phyloP scores from a whole-genome alignment of 2,797 vertebrate genomes.

The Myioborus miniatus region DNA sequence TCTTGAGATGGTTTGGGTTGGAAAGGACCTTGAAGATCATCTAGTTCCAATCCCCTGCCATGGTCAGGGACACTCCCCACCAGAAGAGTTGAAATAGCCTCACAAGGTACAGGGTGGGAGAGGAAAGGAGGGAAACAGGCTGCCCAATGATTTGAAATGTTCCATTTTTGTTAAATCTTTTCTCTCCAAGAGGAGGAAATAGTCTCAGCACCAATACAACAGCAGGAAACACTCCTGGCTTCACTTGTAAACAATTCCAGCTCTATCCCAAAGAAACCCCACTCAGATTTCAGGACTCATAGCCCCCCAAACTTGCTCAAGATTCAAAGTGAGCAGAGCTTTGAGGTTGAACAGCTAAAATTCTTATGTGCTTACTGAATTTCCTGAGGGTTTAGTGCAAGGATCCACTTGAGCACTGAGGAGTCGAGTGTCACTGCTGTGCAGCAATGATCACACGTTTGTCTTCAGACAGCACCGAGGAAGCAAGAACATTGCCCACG shows the following conservation, averaged over 20 bases:
- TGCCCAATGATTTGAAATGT: background rate
- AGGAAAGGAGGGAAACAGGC: background rate
- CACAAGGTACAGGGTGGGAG: background rate
- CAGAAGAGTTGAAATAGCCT: background rate
- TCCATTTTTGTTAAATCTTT: background rate
- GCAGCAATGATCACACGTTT: fast-evolving
- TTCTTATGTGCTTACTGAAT: background rate
- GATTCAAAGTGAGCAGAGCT: background rate
- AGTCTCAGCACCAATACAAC: background rate
- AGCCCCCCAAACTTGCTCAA: background rate
- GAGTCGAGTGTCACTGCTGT: background rate
- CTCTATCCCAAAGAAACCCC: background rate
- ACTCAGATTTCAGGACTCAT: background rate
- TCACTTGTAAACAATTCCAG: background rate
- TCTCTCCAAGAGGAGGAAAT: background rate
- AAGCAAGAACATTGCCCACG: background rate
- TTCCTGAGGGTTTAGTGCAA: background rate
- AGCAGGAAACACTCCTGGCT: conserved; percentile 27
- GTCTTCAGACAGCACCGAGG: background rate
- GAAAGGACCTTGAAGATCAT: background rate
- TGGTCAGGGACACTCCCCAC: background rate
- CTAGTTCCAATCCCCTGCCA: background rate
- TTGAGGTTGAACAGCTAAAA: background rate
- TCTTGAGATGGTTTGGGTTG: background rate
- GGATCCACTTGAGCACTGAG: background rate